phyloP scores from a whole-genome alignment of 2,113 vertebrate genomes.

The Serilophus lunatus region DNA sequence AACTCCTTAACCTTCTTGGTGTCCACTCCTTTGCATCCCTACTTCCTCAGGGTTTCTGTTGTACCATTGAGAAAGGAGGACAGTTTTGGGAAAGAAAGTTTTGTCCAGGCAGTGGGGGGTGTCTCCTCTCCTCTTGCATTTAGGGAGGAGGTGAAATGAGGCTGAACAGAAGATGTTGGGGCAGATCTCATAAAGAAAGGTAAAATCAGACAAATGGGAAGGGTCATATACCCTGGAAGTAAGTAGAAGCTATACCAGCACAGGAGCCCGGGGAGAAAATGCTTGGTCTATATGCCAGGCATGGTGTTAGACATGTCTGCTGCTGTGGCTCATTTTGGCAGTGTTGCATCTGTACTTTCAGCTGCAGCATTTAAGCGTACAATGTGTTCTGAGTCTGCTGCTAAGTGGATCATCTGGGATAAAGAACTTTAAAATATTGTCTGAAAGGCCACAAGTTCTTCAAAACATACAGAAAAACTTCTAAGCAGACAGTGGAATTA shows the following conservation, averaged over 20 bases:
- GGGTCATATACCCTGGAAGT: neutral
- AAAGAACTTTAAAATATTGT: neutral
- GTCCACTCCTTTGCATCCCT: neutral
- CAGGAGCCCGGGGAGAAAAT: neutral
- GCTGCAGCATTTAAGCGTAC: neutral
- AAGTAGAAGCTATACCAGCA: neutral
- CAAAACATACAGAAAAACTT: neutral
- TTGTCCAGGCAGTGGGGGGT: accelerated
- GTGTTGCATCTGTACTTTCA: neutral
- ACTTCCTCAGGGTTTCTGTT: neutral
- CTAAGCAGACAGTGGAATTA: neutral
- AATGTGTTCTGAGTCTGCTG: neutral
- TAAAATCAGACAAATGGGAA: neutral
- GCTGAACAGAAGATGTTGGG: neutral
- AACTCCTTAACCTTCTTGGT: neutral
- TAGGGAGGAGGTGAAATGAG: neutral
- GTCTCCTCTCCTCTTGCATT: neutral
- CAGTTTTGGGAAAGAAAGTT: neutral
- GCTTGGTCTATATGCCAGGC: neutral
- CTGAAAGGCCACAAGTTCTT: neutral
- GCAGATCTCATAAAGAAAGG: neutral
- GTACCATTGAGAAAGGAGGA: neutral
- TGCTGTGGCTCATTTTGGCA: neutral
- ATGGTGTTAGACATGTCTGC: neutral
- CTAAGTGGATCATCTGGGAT: neutral